A percentile compares a stretch with the other conserved stretches of the same genome.
Conservation (phyloP, 2,797 vertebrate genomes). For the Typhlichthys eigenmanni region DNA sequence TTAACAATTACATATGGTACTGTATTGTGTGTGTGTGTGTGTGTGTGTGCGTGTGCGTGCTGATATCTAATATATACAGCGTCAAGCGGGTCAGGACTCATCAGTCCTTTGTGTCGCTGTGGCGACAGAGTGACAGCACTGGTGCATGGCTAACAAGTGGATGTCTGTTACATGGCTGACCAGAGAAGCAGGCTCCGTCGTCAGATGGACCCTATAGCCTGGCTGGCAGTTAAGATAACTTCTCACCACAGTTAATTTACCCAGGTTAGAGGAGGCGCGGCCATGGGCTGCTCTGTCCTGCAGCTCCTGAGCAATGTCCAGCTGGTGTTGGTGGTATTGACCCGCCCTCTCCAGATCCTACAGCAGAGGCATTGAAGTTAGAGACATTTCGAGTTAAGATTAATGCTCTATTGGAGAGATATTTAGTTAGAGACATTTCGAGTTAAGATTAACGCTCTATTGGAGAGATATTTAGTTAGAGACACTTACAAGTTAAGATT, state of each 20-base stretch:
- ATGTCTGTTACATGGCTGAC: neutral
- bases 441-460: too few relatives aligned
- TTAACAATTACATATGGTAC: too few relatives aligned
- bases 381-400: too few relatives aligned
- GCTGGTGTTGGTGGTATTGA: constrained; percentile 90
- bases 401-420: too few relatives aligned
- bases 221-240: too few relatives aligned
- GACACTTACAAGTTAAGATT: neutral
- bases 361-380: neutral
- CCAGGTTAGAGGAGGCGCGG: constrained; percentile 93
- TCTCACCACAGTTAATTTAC: constrained; percentile 62
- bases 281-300: constrained; percentile 92
- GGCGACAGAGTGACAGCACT: constrained; percentile 17
- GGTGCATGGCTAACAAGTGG: constrained; percentile 9
- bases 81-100: constrained; percentile 11
- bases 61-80: constrained; percentile 14
- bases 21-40: too few relatives aligned
- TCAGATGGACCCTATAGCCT: neutral
- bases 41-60: too few relatives aligned
- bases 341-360: constrained; percentile 90
- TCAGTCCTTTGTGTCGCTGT: constrained; percentile 11
- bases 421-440: too few relatives aligned
- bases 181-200: neutral
- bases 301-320: constrained; percentile 87
- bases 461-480: neutral